Percentiles rank a stretch among this genome's conserved stretches.
Conservation (phyloP, 2,797 vertebrate species). For the Prionace glauca region DNA sequence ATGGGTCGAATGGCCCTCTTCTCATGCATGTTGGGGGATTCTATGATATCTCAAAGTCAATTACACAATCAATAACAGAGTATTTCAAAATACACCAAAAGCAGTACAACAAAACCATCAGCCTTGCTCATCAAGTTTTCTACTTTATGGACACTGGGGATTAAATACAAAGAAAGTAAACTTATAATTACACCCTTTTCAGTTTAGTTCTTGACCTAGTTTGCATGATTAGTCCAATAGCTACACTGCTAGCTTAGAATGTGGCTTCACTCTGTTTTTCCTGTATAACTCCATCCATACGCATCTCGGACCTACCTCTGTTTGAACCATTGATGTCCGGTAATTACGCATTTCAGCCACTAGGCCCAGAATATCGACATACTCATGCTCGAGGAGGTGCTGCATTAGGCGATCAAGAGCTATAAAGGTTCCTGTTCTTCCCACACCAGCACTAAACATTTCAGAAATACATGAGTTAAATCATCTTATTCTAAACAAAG, state of each 20-base stretch:
- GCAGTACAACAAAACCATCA: not conserved
- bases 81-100: not conserved
- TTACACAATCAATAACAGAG: not conserved
- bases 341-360: conserved; percentile 90
- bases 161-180: not conserved
- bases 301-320: conserved; percentile 68
- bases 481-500: not conserved
- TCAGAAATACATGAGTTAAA: conserved; percentile 1
- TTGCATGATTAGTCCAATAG: not conserved
- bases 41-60: not conserved
- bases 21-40: too few relatives aligned
- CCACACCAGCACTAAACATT: conserved; percentile 78
- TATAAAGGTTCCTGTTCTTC: conserved; percentile 89
- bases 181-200: not conserved
- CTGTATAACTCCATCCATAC: not conserved
- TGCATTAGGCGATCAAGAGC: conserved; percentile 88
- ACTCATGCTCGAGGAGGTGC: conserved; percentile 87
- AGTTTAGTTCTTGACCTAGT: not conserved
- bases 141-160: not conserved
- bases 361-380: conserved; percentile 80
- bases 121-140: not conserved
- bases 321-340: conserved; percentile 96
- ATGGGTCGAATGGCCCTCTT: too few relatives aligned
- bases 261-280: not conserved
- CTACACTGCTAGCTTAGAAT: not conserved